phyloP scores from a whole-genome alignment of 2,888 invertebrate species.

The Pachliopta kotzebuea region DNA sequence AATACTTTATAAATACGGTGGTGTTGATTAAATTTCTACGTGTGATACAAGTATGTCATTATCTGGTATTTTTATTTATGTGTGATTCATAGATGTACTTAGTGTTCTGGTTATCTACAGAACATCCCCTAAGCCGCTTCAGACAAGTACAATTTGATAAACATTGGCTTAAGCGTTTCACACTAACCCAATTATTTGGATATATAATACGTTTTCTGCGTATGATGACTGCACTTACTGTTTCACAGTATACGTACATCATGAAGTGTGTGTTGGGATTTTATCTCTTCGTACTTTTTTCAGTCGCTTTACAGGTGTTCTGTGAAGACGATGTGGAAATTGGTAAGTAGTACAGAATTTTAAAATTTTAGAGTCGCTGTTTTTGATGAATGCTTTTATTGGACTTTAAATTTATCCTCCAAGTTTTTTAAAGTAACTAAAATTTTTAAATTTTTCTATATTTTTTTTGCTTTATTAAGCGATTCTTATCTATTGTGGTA shows the following conservation, averaged over 20 bases:
- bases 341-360: constrained; percentile 1
- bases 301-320: constrained; percentile 13
- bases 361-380: background rate
- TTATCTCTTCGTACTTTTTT: constrained; percentile 14
- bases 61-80: background rate
- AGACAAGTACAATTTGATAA: constrained; percentile 23
- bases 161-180: constrained; percentile 15
- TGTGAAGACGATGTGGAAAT: background rate
- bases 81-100: constrained; percentile 5
- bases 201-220: constrained; percentile 3
- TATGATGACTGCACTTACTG: constrained; percentile 1
- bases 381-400: background rate
- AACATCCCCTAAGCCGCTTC: constrained; percentile 16
- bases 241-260: background rate
- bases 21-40: background rate
- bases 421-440: background rate
- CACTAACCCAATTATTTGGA: constrained; percentile 21
- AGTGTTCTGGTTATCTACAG: constrained; percentile 12
- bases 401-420: background rate
- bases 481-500: background rate
- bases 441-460: background rate
- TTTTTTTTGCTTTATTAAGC: background rate
- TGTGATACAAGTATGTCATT: background rate
- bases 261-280: constrained; percentile 4
- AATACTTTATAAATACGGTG: background rate